Percentiles rank a stretch among this genome's conserved stretches.
Conservation (phyloP, 2,888 invertebrate genomes). For the Pollenia amentaria region DNA sequence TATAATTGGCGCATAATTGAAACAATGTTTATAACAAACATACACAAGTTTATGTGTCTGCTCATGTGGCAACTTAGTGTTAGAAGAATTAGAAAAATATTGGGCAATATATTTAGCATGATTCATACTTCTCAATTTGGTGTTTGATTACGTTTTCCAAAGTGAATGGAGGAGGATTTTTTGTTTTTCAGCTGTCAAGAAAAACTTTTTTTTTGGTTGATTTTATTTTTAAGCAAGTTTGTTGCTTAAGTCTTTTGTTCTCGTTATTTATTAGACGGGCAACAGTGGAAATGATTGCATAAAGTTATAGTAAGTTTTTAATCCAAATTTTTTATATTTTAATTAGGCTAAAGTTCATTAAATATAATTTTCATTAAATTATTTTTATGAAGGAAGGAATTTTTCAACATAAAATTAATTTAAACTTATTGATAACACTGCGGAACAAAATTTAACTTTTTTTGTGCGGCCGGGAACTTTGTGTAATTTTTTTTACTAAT, state of each 20-base stretch:
- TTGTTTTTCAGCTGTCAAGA: slow-evolving; percentile 20
- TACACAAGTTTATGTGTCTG: slow-evolving; percentile 9
- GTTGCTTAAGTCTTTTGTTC: slow-evolving; percentile 59
- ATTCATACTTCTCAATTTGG: slow-evolving; percentile 61
- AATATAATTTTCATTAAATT: no score
- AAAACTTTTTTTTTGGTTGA: neutral
- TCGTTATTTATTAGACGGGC: neutral
- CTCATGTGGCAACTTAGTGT: slow-evolving; percentile 3
- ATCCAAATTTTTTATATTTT: no score
- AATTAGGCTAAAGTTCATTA: no score
- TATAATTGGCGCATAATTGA: slow-evolving; percentile 74
- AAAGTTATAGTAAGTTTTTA: no score
- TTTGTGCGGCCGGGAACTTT: no score
- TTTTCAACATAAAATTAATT: no score
- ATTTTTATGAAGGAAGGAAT: no score
- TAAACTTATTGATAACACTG: no score
- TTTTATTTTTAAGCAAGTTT: slow-evolving; percentile 23
- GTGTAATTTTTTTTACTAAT: no score
- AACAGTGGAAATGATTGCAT: neutral
- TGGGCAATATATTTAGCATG: slow-evolving; percentile 57
- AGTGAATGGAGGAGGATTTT: slow-evolving; percentile 65
- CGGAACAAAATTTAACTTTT: no score
- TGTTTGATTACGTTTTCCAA: slow-evolving; percentile 32
- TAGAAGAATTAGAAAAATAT: slow-evolving; percentile 29
- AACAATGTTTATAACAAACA: slow-evolving; percentile 45